These are phyloP conservation scores for Beaufortia kweichowensis DNA, from an alignment of 2,113 vertebrate species.

Conservation along the genomic window DNA sequence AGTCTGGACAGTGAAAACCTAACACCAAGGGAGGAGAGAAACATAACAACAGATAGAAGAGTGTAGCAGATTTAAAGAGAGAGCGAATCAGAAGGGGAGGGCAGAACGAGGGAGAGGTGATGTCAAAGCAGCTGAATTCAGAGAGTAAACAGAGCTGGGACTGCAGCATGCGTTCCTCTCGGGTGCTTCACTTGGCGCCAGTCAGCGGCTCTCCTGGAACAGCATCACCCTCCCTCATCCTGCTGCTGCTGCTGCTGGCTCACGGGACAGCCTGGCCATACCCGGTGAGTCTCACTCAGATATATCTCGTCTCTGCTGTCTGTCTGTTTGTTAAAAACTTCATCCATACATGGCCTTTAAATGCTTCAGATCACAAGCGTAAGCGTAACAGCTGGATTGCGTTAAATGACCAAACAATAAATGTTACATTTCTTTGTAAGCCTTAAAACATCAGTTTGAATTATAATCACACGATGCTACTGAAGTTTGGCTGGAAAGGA, in stretches of 20 bases:
- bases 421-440: background rate
- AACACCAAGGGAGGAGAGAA: slow-evolving; percentile 63
- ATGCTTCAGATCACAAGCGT: no score
- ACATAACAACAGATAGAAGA: slow-evolving; percentile 1
- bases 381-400: background rate
- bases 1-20: slow-evolving; percentile 70
- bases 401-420: no score
- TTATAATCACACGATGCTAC: background rate
- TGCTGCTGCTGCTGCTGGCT: slow-evolving; percentile 61
- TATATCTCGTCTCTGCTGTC: slow-evolving; percentile 46
- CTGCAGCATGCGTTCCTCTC: slow-evolving; percentile 76
- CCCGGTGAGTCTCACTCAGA: slow-evolving; percentile 64
- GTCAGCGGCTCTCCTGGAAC: slow-evolving; percentile 51
- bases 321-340: no score
- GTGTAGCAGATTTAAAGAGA: slow-evolving; percentile 36
- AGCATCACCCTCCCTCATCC: slow-evolving; percentile 65
- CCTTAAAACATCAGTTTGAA: background rate
- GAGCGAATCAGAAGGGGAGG: slow-evolving; percentile 18
- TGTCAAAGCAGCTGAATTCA: slow-evolving; percentile 78
- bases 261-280: slow-evolving; percentile 70
- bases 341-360: no score
- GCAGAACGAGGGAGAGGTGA: slow-evolving; percentile 59
- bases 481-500: no score
- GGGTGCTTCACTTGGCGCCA: slow-evolving; percentile 61
- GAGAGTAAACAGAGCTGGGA: slow-evolving; percentile 81